Evolutionary conservation across 2,797 vertebrate species (phyloP), one percentile per base, ranked within the genome.

Genomic region (Botia kubotai): DNA sequence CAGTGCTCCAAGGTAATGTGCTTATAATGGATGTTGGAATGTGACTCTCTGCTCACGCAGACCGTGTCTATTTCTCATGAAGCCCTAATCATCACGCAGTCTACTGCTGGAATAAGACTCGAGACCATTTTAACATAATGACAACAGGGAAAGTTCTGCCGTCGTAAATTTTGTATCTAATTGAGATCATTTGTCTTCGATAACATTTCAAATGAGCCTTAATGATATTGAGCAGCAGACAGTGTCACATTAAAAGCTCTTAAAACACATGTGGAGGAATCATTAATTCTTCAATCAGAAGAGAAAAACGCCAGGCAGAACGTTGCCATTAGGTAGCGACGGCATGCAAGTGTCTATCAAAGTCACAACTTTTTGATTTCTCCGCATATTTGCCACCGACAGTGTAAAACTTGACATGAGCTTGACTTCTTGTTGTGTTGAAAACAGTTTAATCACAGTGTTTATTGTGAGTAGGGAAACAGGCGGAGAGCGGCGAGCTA

Each of bases 391-490:
- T 68, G 26, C 75, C 80, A 85, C 84, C 82, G 77, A 70, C 63
- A 19, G 67, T 39, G 84, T 65, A 48, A 76, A 82, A 74, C 67
- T 36, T 62, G 77, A 76, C 53, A 21, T 46, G 74, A 84, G 67
- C 63, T 63, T 71, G 85, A 85, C 72, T 81, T 81, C 77, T 74
- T 82, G 82, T 86, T 73, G 84, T 78, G 84, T 78, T 82, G 72
- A 72, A 85, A 87, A 81, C 81, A 77, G 75, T 83, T 83, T 84
- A 87, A 87, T 86, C 84, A 84, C 79, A 83, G 84, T 70, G 73
- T 86, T 84, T 84, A 83, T 77, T 43, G 80, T 43, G 72, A 75
- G 81, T 77, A 58, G 81, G 78, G 81, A 58, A 72, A 57, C 50
- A 19, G 78, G 68, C 68, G 72, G 83, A 79, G 85, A 65, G 79